A percentile compares a stretch with the other conserved stretches of the same genome.
These are phyloP conservation scores for Cistogaster globosa DNA, from an alignment of 2,888 invertebrate species.

Conservation along the genomic window DNA sequence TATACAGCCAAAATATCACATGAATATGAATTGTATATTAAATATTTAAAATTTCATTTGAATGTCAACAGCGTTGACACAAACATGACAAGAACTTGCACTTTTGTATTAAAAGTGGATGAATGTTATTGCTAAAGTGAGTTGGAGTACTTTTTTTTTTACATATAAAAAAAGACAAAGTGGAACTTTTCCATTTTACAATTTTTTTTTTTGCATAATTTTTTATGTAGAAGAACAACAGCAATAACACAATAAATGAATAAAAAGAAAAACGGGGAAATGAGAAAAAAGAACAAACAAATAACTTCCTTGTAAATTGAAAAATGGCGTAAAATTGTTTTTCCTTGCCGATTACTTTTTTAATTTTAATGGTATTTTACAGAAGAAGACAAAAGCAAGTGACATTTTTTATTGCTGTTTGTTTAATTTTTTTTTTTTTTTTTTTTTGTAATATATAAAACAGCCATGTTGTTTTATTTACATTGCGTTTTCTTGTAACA, in stretches of 20 bases:
- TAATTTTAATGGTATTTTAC: constrained; percentile 32
- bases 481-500: constrained; percentile 56
- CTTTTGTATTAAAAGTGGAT: constrained; percentile 72
- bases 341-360: constrained; percentile 24
- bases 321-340: constrained; percentile 71
- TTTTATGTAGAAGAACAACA: constrained; percentile 29
- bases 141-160: constrained; percentile 27
- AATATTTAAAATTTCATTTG: constrained; percentile 74
- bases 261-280: constrained; percentile 39
- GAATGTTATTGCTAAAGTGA: constrained; percentile 58
- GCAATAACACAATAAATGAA: not conserved
- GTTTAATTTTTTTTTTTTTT: constrained; percentile 37
- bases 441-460: constrained; percentile 10
- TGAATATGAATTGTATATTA: constrained; percentile 58
- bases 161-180: constrained; percentile 32
- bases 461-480: constrained; percentile 54
- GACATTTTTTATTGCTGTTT: constrained; percentile 66
- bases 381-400: constrained; percentile 57
- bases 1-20: not conserved
- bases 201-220: constrained; percentile 12
- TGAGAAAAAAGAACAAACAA: constrained; percentile 51
- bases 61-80: constrained; percentile 74
- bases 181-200: constrained; percentile 4
- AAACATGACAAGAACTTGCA: constrained; percentile 75
- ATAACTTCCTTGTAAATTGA: constrained; percentile 72